A percentile compares a stretch with the other conserved stretches of the same genome.
These are phyloP conservation scores for Oenanthe oenanthe DNA, from an alignment of 2,113 vertebrate genomes.

Conservation along the genomic window DNA sequence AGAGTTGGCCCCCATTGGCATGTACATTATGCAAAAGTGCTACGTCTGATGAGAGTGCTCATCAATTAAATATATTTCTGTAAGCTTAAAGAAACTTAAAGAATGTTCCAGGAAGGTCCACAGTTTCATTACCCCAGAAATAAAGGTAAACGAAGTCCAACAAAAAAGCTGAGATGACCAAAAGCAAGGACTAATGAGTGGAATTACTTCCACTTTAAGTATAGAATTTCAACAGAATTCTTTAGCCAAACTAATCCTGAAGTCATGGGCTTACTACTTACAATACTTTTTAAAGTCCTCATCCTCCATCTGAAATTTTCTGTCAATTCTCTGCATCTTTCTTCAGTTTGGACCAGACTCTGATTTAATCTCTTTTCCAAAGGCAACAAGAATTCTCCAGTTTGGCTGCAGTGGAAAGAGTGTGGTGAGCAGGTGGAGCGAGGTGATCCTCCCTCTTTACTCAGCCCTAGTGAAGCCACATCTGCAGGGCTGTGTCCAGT, in stretches of 20 bases:
- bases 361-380: neutral
- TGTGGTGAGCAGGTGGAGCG: accelerated
- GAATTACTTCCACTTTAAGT: neutral
- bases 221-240: neutral
- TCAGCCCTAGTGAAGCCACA: neutral
- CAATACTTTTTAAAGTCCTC: neutral
- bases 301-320: neutral
- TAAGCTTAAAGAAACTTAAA: neutral
- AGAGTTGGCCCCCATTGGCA: accelerated
- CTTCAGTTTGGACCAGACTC: neutral
- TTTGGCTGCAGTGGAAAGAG: neutral
- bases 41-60: neutral
- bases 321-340: neutral
- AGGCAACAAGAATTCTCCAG: neutral
- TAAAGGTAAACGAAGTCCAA: neutral
- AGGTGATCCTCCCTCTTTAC: neutral
- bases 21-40: neutral
- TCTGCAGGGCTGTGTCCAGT: neutral
- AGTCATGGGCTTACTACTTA: neutral
- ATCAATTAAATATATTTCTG: neutral
- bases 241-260: neutral
- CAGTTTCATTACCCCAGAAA: neutral
- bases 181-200: too few species aligned
- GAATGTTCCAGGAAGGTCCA: neutral
- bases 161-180: neutral